These are phyloP conservation scores for Ormyrus rosae DNA, from an alignment of 2,888 invertebrate species.

Conservation along the genomic window DNA sequence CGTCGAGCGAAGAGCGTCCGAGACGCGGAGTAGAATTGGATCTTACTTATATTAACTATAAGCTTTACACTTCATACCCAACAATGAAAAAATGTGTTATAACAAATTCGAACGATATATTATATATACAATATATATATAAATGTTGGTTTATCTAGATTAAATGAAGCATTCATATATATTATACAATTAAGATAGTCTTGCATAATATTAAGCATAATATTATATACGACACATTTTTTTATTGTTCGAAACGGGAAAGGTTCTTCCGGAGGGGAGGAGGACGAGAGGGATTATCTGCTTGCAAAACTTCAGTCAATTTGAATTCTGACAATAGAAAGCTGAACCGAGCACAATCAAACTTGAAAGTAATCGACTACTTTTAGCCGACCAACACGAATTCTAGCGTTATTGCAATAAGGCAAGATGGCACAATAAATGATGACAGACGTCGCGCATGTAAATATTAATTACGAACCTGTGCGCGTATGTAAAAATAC, in stretches of 20 bases:
- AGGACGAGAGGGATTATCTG: neutral
- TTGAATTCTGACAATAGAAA: conserved; percentile 56
- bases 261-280: too few species aligned
- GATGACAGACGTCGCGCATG: conserved; percentile 26
- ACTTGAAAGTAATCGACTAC: conserved; percentile 55
- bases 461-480: conserved; percentile 34
- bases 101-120: conserved; percentile 28
- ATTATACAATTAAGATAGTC: conserved; percentile 21
- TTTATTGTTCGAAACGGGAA: conserved; percentile 12
- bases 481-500: conserved; percentile 10
- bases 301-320: conserved; percentile 46
- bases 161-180: conserved; percentile 25
- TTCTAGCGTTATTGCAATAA: neutral
- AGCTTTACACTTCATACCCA: neutral
- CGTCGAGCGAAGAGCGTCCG: conserved; percentile 28
- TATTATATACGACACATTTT: conserved; percentile 31
- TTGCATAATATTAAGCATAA: conserved; percentile 15
- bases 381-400: conserved; percentile 25
- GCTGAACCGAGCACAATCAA: conserved; percentile 57
- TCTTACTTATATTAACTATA: conserved; percentile 27
- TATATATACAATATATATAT: conserved; percentile 14
- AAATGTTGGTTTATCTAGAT: conserved; percentile 47
- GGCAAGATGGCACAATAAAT: neutral
- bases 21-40: conserved; percentile 39
- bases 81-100: neutral